Conservation (phyloP, 1,140 invertebrate species). For the Chionoecetes opilio region DNA sequence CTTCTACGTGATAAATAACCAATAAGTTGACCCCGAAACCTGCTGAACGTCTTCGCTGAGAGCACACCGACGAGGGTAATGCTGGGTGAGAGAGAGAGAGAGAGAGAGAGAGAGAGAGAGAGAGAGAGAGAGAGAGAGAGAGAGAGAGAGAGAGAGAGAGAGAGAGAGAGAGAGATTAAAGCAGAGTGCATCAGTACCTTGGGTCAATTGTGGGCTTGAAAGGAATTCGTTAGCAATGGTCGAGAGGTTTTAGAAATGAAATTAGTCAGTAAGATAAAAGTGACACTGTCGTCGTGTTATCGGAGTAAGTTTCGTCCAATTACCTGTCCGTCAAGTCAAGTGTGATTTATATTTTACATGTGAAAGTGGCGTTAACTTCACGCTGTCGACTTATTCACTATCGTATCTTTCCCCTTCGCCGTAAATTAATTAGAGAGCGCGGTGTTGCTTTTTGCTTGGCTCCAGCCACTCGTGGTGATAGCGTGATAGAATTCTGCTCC, state of each 20-base stretch:
- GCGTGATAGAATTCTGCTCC: slow-evolving; percentile 25
- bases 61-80: background rate
- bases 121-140: background rate
- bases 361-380: background rate
- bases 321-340: background rate
- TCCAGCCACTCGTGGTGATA: background rate
- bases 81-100: background rate
- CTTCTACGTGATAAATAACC: background rate
- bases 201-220: background rate
- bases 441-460: background rate
- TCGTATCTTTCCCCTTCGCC: background rate
- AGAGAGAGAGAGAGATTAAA: background rate
- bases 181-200: background rate
- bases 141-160: background rate
- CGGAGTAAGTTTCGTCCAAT: background rate
- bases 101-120: slow-evolving; percentile 3
- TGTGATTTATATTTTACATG: background rate
- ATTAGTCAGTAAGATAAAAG: background rate
- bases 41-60: background rate
- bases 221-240: background rate
- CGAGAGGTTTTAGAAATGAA: background rate
- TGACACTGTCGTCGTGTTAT: background rate
- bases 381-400: background rate
- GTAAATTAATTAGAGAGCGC: slow-evolving; percentile 17
- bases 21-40: background rate